Evolutionary conservation across 2,888 invertebrate species (phyloP), one percentile per base, ranked within the genome.

Genomic region (Scaptomyza reducta): DNA sequence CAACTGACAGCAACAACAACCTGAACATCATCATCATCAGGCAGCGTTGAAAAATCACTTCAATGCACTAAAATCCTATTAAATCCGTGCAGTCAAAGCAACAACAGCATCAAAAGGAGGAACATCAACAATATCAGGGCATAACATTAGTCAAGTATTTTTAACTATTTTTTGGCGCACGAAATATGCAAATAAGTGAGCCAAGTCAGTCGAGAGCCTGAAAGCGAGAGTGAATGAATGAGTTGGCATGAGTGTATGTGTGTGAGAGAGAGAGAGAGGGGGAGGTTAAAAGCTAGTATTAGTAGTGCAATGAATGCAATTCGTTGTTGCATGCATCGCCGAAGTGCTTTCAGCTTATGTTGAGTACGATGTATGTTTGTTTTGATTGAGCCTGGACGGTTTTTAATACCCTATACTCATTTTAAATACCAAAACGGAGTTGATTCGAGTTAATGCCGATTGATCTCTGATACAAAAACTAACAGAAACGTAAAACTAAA

Each of bases 31-130:
- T 57, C 57, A 56, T 61, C 51, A 62, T 42, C 46, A 42, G 47
- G 42, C 31, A 55, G 63, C 62, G 50, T 77, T 70, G 73, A 71
- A 69, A 56, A 88, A 84, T 84, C 88, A 88, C 85, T 78, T 70
- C 68, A 64, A 72, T 84, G 84, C 87, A 78, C 82, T 70, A 61
- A 72, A 86, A 83, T 83, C 83, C 73, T 71, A 83, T 85, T 85
- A 85, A 79, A 69, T 78, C 86, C 60, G 57, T 73, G 68, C 75
- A 77, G 62, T 67, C 67, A 70, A 67, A 62, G 59, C 51, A 58
- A 44, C 58, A 75, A 46, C 66, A 50, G 16, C 51, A 58, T 44
- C 58, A 75, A 46, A 63, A 50, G 13, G 44, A 50, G n/a, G 25
- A 42, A 22, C 33, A 47, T 9, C 33, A 59, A 29, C 45, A 44